Conservation (phyloP, 1,140 invertebrate species). For the Charaxes varanes region DNA sequence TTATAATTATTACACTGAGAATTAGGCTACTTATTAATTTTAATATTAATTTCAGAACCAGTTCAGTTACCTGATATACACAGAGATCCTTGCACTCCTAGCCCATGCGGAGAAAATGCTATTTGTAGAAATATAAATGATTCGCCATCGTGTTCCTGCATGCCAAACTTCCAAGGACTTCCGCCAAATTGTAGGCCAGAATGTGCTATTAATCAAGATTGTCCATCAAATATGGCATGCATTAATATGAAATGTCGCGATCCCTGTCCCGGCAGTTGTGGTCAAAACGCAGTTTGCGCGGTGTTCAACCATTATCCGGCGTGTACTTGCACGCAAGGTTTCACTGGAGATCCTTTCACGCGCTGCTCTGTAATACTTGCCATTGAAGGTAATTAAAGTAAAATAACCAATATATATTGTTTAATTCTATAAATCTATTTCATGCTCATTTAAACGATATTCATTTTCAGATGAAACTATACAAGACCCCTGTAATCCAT, state of each 20-base stretch:
- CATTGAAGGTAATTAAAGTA: slow-evolving; percentile 72
- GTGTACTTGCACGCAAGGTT: slow-evolving; percentile 79
- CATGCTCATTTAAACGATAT: background rate
- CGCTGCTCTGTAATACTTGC: slow-evolving; percentile 66
- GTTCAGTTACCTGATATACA: slow-evolving; percentile 53
- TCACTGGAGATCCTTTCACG: slow-evolving; percentile 79
- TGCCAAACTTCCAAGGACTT: slow-evolving; percentile 76
- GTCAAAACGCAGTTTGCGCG: slow-evolving; percentile 76
- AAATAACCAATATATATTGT: background rate
- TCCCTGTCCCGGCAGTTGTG: slow-evolving; percentile 81
- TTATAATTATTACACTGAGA: background rate
- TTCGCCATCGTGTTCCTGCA: slow-evolving; percentile 77
- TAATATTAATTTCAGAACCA: slow-evolving; percentile 57
- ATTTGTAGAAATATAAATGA: slow-evolving; percentile 77
- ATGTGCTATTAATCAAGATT: slow-evolving; percentile 80
- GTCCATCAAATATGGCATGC: slow-evolving; percentile 78
- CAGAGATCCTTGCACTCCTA: slow-evolving; percentile 74
- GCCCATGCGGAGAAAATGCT: slow-evolving; percentile 80
- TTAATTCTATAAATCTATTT: background rate
- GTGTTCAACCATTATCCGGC: slow-evolving; percentile 79
- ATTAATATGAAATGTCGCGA: slow-evolving; percentile 79
- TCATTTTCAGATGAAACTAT: slow-evolving; percentile 56
- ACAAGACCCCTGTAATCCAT: slow-evolving; percentile 79
- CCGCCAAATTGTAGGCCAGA: slow-evolving; percentile 80
- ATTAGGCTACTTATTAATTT: slow-evolving; percentile 10